Evolutionary conservation across 2,797 vertebrate genomes (phyloP), one percentile per base, ranked within the genome.

Genomic region (Atherinosoma microstoma): DNA sequence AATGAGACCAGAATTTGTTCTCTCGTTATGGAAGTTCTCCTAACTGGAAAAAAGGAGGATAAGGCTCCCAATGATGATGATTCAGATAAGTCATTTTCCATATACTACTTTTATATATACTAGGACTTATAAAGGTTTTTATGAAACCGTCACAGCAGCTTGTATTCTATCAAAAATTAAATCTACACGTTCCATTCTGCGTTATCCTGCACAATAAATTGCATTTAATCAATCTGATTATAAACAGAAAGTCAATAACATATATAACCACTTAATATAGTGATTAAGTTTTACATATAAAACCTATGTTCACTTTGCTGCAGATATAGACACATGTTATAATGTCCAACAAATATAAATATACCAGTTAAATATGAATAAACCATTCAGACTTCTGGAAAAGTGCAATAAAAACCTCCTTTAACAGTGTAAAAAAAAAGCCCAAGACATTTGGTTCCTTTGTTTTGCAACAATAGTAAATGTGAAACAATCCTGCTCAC

Each of bases 181-280:
- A 40, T 13, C 22, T 3, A 3, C 11, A 67, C 13, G 29, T 22
- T 38, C 18, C 1, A 18, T 18, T 18, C 1, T 42, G 15, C 6
- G 71, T 54, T 58, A 70, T 70, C 35, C 61, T 6, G 1, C 64
- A 29, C 40, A 72, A 73, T 71, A 76, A 76, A 78, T 79, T 66
- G 22, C 56, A 67, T 22, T 58, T 16, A 80, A 72, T 79, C 78
- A 54, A 82, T 73, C 63, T 34, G 4, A 51, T 58, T 35, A 42
- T 40, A 63, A 56, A 54, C 72, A 75, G 70, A 40, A 38, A 29
- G 38, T 84, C 73, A 70, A 63, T 75, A 83, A 64, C 3, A 4
- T 20, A 57, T n/a, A 57, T 20, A 40, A 67, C 53, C 22, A 57
- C 70, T 66, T 73, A 61, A 63, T 64, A 59, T 32, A 22, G 64